Percentiles rank a stretch among this genome's conserved stretches.
Evolutionary conservation across 2,888 invertebrate species (phyloP).

Genomic region (Tromatobia lineatoria): DNA sequence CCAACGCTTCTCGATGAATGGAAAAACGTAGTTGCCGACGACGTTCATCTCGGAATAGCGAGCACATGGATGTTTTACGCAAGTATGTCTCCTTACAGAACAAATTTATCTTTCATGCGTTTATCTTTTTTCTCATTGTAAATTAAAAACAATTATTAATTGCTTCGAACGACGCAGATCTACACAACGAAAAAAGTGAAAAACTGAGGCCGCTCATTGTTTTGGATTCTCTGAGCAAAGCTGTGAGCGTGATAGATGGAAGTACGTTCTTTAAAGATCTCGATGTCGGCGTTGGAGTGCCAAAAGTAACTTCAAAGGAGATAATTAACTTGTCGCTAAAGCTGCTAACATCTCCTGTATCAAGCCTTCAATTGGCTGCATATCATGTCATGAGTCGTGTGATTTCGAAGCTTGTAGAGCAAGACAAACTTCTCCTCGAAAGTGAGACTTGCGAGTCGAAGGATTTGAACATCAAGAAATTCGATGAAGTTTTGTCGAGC

Average conservation of each 20-base stretch:
- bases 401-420: constrained; percentile 85
- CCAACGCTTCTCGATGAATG: constrained; percentile 89
- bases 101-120: constrained; percentile 16
- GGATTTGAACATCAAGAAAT: constrained; percentile 85
- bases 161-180: constrained; percentile 69
- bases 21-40: constrained; percentile 91
- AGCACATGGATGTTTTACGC: constrained; percentile 86
- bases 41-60: constrained; percentile 87
- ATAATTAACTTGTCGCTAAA: constrained; percentile 83
- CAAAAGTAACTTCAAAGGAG: constrained; percentile 62
- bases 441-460: constrained; percentile 84
- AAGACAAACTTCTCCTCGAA: constrained; percentile 85
- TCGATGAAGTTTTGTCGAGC: constrained; percentile 82
- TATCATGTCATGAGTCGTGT: constrained; percentile 85
- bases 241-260: constrained; percentile 78
- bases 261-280: constrained; percentile 74
- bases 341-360: constrained; percentile 83
- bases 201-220: constrained; percentile 72
- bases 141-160: neutral
- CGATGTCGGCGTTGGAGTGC: constrained; percentile 1
- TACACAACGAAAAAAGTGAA: constrained; percentile 74
- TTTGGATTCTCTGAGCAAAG: constrained; percentile 78
- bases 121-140: constrained; percentile 49
- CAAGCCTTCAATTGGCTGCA: constrained; percentile 86
- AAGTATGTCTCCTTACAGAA: constrained; percentile 59